Evolutionary conservation across 2,888 invertebrate genomes (phyloP).

Genomic region (Penaeus monodon): DNA sequence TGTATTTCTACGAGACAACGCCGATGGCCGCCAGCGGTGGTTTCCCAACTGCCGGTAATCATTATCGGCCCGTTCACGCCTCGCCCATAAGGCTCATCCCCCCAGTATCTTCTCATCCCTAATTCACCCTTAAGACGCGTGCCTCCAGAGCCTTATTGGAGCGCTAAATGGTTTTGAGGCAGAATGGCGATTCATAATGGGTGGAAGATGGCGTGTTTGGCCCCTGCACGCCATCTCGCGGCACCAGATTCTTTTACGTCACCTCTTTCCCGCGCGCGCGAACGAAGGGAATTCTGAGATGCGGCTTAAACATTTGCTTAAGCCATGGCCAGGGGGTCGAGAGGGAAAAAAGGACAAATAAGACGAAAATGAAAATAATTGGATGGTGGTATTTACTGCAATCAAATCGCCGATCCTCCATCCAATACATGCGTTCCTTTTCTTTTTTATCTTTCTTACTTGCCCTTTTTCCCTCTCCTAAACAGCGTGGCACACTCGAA

Average conservation of each 20-base stretch:
- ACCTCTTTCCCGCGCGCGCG: background rate
- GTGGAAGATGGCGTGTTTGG: slow-evolving; percentile 49
- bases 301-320: background rate
- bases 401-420: background rate
- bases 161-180: slow-evolving; percentile 56
- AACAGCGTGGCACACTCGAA: too few species aligned
- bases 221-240: slow-evolving; percentile 41
- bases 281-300: background rate
- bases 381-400: slow-evolving; percentile 33
- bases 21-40: slow-evolving; percentile 57
- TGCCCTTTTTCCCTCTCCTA: too few species aligned
- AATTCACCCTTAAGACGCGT: slow-evolving; percentile 41
- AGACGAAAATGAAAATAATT: slow-evolving; percentile 32
- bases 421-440: too few species aligned
- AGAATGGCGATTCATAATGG: slow-evolving; percentile 59
- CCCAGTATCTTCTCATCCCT: slow-evolving; percentile 12
- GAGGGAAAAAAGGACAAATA: background rate
- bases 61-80: slow-evolving; percentile 62
- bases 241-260: slow-evolving; percentile 19
- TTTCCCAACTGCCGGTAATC: slow-evolving; percentile 64
- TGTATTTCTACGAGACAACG: slow-evolving; percentile 63
- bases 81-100: slow-evolving; percentile 55
- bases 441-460: too few species aligned
- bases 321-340: background rate
- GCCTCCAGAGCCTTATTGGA: slow-evolving; percentile 49